Base-by-base conservation (phyloP, 2,888 invertebrate genomes). In the Gonocerus acuteangulatus region DNA sequence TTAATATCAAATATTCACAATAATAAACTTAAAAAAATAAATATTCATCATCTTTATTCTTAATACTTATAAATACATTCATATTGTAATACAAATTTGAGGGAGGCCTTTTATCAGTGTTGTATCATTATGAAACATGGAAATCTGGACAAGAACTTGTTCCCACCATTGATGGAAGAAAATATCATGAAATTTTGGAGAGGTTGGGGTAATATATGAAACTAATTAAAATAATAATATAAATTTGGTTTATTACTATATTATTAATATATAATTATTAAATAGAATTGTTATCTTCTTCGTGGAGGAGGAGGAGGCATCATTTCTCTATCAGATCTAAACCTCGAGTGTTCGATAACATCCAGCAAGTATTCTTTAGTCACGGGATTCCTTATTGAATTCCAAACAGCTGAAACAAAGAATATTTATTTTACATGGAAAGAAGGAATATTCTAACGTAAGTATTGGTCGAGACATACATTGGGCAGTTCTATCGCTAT, bases 341-440 rank as follows among this genome's bases (percentile, higher is more conserved):
- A 89, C 64, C 85, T 76, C 64, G 82, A 76, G 9, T 74, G 76
- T 21, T 83, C 79, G 67, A 93, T 91, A 73, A 76, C 89, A 52
- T 85, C 79, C 47, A 95, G 74, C 11, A 96, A 79, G 62, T 78
- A 77, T 64, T 92, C 87, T 73, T 87, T 87, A 1, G 94, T 94
- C 1, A 96, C 86, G 0, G 96, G 96, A 69, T 84, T 74, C 39
- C 74, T 73, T 72, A 96, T 95, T 72, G 89, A 91, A 58, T 85
- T 80, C 70, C 81, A 83, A 39, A 96, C 95, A 68, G 89, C 90
- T 87, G 75, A 16, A 80, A 79, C 62, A 66, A 59, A 66, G 67
- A 51, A 39, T 39, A 11, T 3, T 54, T 22, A 65, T 66, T 52
- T 32, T 45, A 52, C 42, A 21, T 63, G 60, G 54, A 48, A 34